Percentiles rank a stretch among this genome's conserved stretches.
Conservation (phyloP, 2,113 vertebrate genomes). For the Oenanthe oenanthe region DNA sequence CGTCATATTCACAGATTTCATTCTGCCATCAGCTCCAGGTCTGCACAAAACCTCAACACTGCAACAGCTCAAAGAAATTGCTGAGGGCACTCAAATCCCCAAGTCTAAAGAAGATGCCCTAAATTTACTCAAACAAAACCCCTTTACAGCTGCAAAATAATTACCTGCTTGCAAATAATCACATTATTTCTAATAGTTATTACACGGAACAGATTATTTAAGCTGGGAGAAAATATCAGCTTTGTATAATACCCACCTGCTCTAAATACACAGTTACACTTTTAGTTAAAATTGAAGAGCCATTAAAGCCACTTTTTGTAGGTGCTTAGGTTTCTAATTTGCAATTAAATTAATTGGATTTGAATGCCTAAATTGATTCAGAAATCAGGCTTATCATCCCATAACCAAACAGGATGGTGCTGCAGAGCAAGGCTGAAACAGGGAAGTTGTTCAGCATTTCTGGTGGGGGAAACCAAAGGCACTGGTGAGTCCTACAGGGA, state of each 20-base stretch:
- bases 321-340: slow-evolving; percentile 45
- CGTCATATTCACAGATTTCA: background rate
- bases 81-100: slow-evolving; percentile 10
- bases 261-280: slow-evolving; percentile 8
- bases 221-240: background rate
- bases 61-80: background rate
- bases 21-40: background rate
- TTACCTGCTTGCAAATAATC: slow-evolving; percentile 33
- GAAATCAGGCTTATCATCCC: slow-evolving; percentile 5
- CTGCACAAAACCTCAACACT: background rate
- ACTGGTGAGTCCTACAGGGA: background rate
- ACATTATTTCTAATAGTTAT: background rate
- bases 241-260: slow-evolving; percentile 35
- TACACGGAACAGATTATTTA: slow-evolving; percentile 2
- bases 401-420: background rate
- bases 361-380: slow-evolving; percentile 21
- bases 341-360: slow-evolving; percentile 55
- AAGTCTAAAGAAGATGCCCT: background rate
- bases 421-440: background rate
- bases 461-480: background rate
- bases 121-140: slow-evolving; percentile 4
- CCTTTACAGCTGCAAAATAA: slow-evolving; percentile 10
- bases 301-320: slow-evolving; percentile 9
- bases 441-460: background rate
- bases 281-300: slow-evolving; percentile 38